These are phyloP conservation scores for Pundamilia nyererei DNA, from an alignment of 2,113 vertebrate genomes.

Conservation along the genomic window DNA sequence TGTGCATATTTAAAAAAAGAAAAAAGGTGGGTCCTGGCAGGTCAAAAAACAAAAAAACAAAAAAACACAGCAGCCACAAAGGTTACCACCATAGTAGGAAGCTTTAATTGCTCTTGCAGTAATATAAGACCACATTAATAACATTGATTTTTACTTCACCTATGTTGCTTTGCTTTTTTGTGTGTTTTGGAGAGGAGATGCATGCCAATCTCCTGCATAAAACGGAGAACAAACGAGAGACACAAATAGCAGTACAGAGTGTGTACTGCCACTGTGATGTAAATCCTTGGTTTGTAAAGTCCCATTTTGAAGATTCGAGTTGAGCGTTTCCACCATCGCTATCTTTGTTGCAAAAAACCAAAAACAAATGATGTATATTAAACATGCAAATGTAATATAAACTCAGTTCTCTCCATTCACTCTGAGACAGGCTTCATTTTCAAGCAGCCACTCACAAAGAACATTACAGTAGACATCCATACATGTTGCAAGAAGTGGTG, in stretches of 20 bases:
- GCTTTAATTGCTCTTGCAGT: not conserved
- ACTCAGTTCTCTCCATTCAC: not conserved
- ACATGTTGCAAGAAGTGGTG: not conserved
- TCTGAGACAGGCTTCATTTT: not conserved
- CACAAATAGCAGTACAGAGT: not conserved
- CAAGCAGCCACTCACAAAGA: not conserved
- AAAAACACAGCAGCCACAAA: not conserved
- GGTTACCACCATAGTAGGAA: not conserved
- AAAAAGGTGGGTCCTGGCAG: not conserved
- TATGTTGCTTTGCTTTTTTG: too few species aligned
- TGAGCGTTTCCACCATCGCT: not conserved
- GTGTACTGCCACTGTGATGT: not conserved
- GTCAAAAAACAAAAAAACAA: not conserved
- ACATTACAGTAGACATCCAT: not conserved
- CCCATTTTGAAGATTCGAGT: not conserved
- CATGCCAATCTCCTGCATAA: not conserved
- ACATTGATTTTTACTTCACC: not conserved
- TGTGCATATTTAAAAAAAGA: fast-evolving
- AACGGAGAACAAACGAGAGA: not conserved
- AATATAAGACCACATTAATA: not conserved
- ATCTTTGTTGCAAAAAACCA: not conserved
- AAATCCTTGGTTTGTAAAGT: not conserved
- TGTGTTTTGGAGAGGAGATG: not conserved
- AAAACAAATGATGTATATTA: not conserved
- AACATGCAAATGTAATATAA: not conserved